Conservation (phyloP, 2,797 vertebrate genomes). For the Anas bernieri region DNA sequence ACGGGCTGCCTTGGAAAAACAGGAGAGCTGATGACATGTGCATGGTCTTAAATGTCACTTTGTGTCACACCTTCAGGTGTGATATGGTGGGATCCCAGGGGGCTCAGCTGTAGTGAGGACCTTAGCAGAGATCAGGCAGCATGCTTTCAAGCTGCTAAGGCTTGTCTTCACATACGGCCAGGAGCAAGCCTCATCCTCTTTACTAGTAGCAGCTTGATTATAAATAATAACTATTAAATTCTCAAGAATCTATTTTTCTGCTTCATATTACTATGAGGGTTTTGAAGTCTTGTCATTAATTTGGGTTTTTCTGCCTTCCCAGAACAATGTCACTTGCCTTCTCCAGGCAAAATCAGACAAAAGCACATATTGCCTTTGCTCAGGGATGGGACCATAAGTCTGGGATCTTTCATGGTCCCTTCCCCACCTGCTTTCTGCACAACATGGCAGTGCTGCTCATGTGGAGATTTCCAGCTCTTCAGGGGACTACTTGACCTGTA, state of each 20-base stretch:
- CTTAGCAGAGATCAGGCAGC: neutral
- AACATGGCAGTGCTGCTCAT: neutral
- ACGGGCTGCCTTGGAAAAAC: neutral
- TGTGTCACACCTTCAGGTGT: neutral
- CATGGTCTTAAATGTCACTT: rapidly evolving
- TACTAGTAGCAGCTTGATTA: neutral
- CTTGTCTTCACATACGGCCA: rapidly evolving
- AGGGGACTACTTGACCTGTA: neutral
- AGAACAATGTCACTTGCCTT: neutral
- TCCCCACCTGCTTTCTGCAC: neutral
- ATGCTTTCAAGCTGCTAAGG: neutral
- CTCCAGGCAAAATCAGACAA: neutral
- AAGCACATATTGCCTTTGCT: neutral
- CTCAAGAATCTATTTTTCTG: rapidly evolving
- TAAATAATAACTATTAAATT: neutral
- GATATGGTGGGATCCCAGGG: neutral
- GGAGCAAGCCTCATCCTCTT: neutral
- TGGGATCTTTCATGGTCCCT: neutral
- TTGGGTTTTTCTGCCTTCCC: neutral
- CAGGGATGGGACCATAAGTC: neutral
- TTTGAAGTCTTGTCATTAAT: neutral
- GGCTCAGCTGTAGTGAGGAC: neutral
- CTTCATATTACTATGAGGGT: neutral
- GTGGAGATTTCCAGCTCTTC: neutral
- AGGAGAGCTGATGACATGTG: neutral